Conservation (phyloP, 2,113 vertebrate genomes). For the Eurypyga helias region DNA sequence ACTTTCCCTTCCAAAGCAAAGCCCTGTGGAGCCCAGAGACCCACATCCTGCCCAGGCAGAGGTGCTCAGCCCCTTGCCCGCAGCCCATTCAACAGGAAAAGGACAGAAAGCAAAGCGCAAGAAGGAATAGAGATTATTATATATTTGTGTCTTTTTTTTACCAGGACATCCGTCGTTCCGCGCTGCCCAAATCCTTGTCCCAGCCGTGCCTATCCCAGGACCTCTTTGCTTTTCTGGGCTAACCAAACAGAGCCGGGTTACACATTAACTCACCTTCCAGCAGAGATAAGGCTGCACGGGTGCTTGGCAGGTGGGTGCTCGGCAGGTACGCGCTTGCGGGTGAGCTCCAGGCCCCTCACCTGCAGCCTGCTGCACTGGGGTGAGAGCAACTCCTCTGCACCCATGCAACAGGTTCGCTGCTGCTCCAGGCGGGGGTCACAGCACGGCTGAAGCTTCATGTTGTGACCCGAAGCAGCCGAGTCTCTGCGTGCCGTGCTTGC, state of each 20-base stretch:
- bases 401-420: rapidly evolving
- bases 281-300: background rate
- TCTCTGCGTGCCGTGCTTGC: background rate
- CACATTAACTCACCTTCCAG: constrained; percentile 65
- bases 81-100: background rate
- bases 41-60: rapidly evolving
- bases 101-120: background rate
- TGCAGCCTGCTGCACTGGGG: background rate
- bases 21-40: background rate
- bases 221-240: constrained; percentile 8
- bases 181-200: background rate
- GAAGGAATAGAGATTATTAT: background rate
- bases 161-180: background rate
- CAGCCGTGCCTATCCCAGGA: background rate
- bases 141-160: background rate
- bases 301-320: background rate
- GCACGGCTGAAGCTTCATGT: background rate
- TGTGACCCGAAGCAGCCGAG: background rate
- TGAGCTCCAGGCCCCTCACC: background rate
- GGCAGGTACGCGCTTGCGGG: background rate
- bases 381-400: background rate
- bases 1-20: background rate
- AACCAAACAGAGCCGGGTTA: constrained; percentile 60
- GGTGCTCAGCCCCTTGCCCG: background rate
- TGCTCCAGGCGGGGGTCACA: background rate